phyloP scores from a whole-genome alignment of 2,113 vertebrate species.

The Embiotoca jacksoni region DNA sequence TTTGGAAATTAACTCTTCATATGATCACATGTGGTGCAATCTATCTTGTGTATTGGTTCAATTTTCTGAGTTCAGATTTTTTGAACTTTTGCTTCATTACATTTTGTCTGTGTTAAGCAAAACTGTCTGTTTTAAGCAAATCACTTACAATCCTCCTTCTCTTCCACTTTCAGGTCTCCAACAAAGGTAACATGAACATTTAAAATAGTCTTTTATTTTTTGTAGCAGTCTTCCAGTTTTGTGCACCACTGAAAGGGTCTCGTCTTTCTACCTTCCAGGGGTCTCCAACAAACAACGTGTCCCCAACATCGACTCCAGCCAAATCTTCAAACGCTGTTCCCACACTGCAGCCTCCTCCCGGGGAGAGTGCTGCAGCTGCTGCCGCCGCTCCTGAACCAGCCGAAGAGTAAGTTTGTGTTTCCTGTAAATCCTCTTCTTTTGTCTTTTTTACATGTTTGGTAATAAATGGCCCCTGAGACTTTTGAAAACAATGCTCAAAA shows the following conservation, averaged over 20 bases:
- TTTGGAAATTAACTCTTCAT: slow-evolving; percentile 60
- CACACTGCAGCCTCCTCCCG: slow-evolving; percentile 92
- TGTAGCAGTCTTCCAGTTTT: background rate
- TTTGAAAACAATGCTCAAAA: too few species aligned
- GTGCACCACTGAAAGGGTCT: background rate
- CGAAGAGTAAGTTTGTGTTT: slow-evolving; percentile 76
- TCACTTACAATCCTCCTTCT: slow-evolving; percentile 4
- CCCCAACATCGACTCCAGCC: slow-evolving; percentile 96
- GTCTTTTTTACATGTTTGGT: too few species aligned
- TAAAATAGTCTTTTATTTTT: background rate
- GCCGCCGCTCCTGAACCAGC: slow-evolving; percentile 74
- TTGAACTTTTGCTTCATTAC: background rate
- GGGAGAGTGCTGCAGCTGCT: slow-evolving; percentile 64
- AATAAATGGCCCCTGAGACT: too few species aligned
- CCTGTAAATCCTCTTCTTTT: background rate
- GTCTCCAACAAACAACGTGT: slow-evolving; percentile 94
- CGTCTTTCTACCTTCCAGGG: slow-evolving; percentile 82
- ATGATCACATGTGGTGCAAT: slow-evolving; percentile 54
- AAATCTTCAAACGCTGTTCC: slow-evolving; percentile 93
- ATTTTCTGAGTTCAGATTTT: background rate
- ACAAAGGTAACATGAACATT: slow-evolving; percentile 76
- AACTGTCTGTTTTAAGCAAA: background rate
- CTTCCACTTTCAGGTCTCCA: slow-evolving; percentile 77
- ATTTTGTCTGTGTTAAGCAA: background rate
- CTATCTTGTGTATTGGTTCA: background rate